A percentile compares a stretch with the other conserved stretches of the same genome.
Conservation (phyloP, 2,888 invertebrate genomes). For the Norana najaformis region DNA sequence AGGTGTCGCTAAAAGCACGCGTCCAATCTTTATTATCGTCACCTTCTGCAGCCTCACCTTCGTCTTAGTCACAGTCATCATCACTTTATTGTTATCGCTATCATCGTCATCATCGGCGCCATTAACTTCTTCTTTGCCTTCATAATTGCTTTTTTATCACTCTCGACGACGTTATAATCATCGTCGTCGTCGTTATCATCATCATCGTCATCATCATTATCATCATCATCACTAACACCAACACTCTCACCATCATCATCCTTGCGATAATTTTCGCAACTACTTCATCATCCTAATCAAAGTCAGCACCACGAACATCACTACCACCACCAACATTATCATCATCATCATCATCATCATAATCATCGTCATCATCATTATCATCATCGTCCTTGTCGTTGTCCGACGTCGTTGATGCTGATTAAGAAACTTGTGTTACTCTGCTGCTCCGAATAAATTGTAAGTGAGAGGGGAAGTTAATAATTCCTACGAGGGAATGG, state of each 20-base stretch:
- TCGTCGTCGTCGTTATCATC: slow-evolving; percentile 22
- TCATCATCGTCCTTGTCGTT: slow-evolving; percentile 16
- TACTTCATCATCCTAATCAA: background rate
- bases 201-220: slow-evolving; percentile 30
- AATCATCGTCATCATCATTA: slow-evolving; percentile 28
- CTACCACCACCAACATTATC: slow-evolving; percentile 20
- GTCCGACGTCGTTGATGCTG: background rate
- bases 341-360: slow-evolving; percentile 29
- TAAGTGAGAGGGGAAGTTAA: background rate
- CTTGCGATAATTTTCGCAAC: too few relatives aligned
- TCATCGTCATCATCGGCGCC: background rate
- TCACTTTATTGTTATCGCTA: too few relatives aligned
- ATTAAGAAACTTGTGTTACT: too few relatives aligned
- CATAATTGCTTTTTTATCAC: too few relatives aligned
- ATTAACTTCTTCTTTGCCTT: background rate
- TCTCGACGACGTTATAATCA: too few relatives aligned
- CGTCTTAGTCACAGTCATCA: background rate
- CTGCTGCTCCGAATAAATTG: too few relatives aligned
- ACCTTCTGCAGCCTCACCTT: slow-evolving; percentile 26
- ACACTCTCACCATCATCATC: background rate
- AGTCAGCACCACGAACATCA: background rate
- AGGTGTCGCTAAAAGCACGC: too few relatives aligned
- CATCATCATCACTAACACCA: background rate
- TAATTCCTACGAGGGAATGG: background rate
- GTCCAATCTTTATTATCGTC: too few relatives aligned